Percentiles rank a stretch among this genome's conserved stretches.
phyloP scores from a whole-genome alignment of 2,888 invertebrate species.

The Prionchulus punctatus region DNA sequence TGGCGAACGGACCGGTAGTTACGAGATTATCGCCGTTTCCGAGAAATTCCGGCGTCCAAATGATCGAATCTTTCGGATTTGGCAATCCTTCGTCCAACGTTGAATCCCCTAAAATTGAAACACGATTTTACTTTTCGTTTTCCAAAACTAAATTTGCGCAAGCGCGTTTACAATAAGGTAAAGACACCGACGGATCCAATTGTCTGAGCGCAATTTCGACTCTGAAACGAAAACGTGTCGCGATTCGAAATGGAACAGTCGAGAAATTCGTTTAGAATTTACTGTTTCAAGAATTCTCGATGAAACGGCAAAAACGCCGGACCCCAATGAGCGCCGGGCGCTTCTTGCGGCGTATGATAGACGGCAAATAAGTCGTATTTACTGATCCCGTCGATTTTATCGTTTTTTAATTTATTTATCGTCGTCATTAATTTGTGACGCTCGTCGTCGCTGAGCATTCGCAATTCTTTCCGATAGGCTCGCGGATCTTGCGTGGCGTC shows the following conservation, averaged over 20 bases:
- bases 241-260: no score
- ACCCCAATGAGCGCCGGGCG: constrained; percentile 13
- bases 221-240: constrained; percentile 14
- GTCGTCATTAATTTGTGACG: constrained; percentile 20
- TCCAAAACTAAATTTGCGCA: no score
- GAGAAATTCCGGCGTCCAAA: constrained; percentile 24
- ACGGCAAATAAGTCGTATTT: constrained; percentile 15
- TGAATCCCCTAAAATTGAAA: constrained; percentile 8
- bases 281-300: constrained; percentile 6
- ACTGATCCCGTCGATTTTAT: constrained; percentile 23
- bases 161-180: constrained; percentile 36
- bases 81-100: constrained; percentile 20
- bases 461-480: constrained; percentile 19
- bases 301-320: constrained; percentile 7
- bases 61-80: constrained; percentile 22
- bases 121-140: constrained; percentile 1
- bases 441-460: constrained; percentile 25
- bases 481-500: not conserved
- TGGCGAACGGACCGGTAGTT: constrained; percentile 29
- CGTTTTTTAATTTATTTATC: constrained; percentile 23
- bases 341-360: constrained; percentile 12
- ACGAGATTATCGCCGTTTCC: constrained; percentile 29
- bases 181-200: constrained; percentile 29
- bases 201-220: constrained; percentile 25
- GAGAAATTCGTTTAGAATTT: not conserved